These are phyloP conservation scores for Hycleus cichorii DNA, from an alignment of 1,140 invertebrate genomes.

Conservation along the genomic window DNA sequence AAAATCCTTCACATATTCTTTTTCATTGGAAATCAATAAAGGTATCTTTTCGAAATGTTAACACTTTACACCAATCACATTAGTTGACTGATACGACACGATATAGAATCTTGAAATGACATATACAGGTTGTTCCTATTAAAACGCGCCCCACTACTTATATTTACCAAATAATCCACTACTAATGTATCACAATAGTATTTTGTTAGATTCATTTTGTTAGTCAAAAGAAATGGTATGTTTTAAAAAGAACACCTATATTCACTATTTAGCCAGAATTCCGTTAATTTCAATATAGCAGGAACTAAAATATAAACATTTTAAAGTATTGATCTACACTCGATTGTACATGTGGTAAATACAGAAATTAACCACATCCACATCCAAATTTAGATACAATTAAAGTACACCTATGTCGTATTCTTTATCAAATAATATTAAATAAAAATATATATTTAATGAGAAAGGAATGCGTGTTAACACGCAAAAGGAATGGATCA, in stretches of 20 bases:
- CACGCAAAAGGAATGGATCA: conserved; percentile 33
- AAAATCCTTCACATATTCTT: conserved; percentile 3
- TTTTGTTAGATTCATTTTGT: no score
- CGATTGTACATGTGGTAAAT: neutral
- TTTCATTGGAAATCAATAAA: neutral
- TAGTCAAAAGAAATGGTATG: no score
- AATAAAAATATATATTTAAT: conserved; percentile 7
- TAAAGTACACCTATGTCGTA: neutral
- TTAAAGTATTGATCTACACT: neutral
- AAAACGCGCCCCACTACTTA: no score
- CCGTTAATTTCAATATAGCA: neutral
- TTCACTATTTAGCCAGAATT: no score
- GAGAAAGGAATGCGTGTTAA: conserved; percentile 24
- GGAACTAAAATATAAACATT: neutral
- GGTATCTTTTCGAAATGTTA: conserved; percentile 6
- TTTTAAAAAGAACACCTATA: no score
- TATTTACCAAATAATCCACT: no score
- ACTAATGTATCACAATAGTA: no score
- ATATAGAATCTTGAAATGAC: no score
- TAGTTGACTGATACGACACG: conserved; percentile 3
- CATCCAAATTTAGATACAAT: neutral
- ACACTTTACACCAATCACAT: conserved; percentile 14
- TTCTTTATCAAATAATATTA: neutral
- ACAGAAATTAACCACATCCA: no score
- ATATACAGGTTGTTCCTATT: no score